A percentile compares a stretch with the other conserved stretches of the same genome.
These are phyloP conservation scores for Drosophila pandora DNA, from an alignment of 1,140 invertebrate species.

Conservation along the genomic window DNA sequence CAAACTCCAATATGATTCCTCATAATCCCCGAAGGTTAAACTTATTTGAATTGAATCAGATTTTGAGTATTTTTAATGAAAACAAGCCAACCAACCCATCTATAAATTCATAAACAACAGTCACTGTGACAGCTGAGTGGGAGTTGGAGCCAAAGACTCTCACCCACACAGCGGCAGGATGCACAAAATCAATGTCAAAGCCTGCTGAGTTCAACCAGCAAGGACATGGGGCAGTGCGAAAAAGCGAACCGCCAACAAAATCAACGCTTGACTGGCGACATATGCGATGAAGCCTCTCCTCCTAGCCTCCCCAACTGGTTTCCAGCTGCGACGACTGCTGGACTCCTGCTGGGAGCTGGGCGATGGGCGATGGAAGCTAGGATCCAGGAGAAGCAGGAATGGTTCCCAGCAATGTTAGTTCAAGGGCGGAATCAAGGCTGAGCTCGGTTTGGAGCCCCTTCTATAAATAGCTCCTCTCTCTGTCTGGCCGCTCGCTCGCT, in stretches of 20 bases:
- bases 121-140: slow-evolving; percentile 33
- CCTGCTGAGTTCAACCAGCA: slow-evolving; percentile 62
- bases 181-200: slow-evolving; percentile 75
- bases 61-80: no score
- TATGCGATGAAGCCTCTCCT: slow-evolving; percentile 47
- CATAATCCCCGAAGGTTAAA: no score
- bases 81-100: no score
- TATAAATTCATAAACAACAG: slow-evolving; percentile 40
- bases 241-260: slow-evolving; percentile 27
- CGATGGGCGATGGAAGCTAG: not conserved
- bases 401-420: slow-evolving; percentile 61
- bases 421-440: slow-evolving; percentile 69
- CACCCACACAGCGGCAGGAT: slow-evolving; percentile 22
- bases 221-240: slow-evolving; percentile 56
- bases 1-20: no score
- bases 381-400: slow-evolving; percentile 29
- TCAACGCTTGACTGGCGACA: slow-evolving; percentile 64
- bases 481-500: slow-evolving; percentile 1
- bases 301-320: slow-evolving; percentile 48
- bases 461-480: slow-evolving; percentile 57
- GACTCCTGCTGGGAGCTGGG: not conserved
- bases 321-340: slow-evolving; percentile 65
- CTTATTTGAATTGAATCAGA: no score
- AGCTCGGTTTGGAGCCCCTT: slow-evolving; percentile 35
- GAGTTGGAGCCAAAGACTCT: slow-evolving; percentile 20